Base-by-base conservation (phyloP, 2,888 invertebrate species). In the Ephialtes manifestator region DNA sequence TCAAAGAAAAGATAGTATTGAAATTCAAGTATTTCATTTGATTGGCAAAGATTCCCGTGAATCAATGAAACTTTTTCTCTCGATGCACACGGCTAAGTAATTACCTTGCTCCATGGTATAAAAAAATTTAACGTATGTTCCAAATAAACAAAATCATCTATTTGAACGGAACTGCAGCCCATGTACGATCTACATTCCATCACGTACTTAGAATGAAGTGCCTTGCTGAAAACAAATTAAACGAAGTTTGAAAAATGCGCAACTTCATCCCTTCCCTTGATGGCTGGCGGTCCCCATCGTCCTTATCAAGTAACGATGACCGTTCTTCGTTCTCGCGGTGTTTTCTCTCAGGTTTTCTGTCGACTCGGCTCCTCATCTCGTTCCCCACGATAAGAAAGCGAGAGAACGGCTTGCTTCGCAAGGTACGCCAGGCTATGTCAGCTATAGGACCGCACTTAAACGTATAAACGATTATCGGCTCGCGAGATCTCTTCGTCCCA, bases 391-490 rank as follows among this genome's bases (percentile, higher is more conserved):
- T 84, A 81, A 81, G 81, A 51, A 55, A 55, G 18, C 63, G 68
- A 53, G n/a, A 58, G 46, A 43, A 63, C 48, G 60, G 20, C 55
- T 35, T 43, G 46, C 78, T 46, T n/a, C 65, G 35, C 13, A 31
- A 51, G 63, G 65, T 65, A 46, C 68, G 68, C 43, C 18, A 20
- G 39, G 65, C 76, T 58, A 51, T 39, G 65, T 65, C 68, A 71
- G 20, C 43, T 65, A 48, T 72, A 80, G 70, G 55, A 78, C 55
- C 68, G 78, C 81, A 78, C 78, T 84, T 71, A 81, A 84, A 63
- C 84, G 78, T 84, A 84, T 81, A 84, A 84, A 84, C 84, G 84
- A 84, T 84, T 84, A 84, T 84, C 84, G 84, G 81, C 65, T 78
- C 70, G 84, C 84, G 70, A 78, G 84, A 84, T 84, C 84, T 84